phyloP scores from a whole-genome alignment of 2,113 vertebrate species.

The Bos javanicus region DNA sequence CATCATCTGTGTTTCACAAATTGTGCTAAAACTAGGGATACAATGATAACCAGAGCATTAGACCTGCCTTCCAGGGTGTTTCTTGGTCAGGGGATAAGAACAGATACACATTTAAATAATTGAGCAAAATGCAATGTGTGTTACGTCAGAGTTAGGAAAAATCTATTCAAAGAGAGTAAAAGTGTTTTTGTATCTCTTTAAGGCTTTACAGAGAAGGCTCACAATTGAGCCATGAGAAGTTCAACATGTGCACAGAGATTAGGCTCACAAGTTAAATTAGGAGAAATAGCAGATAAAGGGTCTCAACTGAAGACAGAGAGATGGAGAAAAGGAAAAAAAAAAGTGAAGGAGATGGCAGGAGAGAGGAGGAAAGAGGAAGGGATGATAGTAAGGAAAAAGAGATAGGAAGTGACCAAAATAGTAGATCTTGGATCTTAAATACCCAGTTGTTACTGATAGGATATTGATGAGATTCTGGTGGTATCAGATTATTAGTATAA shows the following conservation, averaged over 20 bases:
- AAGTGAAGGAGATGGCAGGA: neutral
- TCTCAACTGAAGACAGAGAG: neutral
- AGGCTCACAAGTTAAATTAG: neutral
- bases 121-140: neutral
- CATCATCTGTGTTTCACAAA: neutral
- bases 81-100: neutral
- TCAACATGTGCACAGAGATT: neutral
- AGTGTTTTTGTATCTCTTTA: neutral
- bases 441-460: neutral
- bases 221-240: neutral
- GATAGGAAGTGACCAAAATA: neutral
- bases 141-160: neutral
- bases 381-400: neutral
- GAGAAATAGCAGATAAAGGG: neutral
- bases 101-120: neutral
- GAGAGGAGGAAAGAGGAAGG: neutral
- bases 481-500: neutral
- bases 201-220: neutral
- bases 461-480: neutral
- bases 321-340: rapidly evolving
- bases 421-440: neutral
- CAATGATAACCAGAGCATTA: neutral
- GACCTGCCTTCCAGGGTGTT: neutral
- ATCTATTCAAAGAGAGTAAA: neutral
- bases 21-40: neutral